Conservation (phyloP, 2,888 invertebrate species). For the Drosophila neotestacea region DNA sequence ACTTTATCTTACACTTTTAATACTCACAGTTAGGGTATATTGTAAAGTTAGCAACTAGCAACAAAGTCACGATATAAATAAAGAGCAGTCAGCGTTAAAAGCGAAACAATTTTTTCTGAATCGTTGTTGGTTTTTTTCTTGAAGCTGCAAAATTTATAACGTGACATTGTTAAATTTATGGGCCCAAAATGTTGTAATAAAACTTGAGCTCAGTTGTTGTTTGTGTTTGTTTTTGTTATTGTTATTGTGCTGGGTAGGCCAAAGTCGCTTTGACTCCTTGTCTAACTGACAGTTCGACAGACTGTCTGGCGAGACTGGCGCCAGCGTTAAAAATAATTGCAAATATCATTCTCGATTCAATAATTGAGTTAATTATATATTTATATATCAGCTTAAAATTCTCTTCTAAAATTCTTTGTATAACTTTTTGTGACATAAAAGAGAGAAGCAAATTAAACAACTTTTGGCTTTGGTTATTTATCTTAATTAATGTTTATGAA, state of each 20-base stretch:
- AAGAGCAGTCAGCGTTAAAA: conserved; percentile 69
- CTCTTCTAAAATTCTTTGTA: conserved; percentile 16
- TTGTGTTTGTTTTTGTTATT: conserved; percentile 2
- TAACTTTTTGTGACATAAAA: conserved; percentile 13
- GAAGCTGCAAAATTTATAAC: conserved; percentile 73
- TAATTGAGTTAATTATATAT: conserved; percentile 58
- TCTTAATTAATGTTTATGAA: conserved; percentile 51
- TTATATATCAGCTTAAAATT: conserved; percentile 31
- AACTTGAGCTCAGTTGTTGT: conserved; percentile 41
- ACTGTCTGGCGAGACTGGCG: conserved; percentile 53
- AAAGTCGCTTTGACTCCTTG: conserved; percentile 14
- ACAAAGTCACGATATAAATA: conserved; percentile 75
- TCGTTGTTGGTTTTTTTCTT: conserved; percentile 31
- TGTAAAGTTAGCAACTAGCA: conserved; percentile 66
- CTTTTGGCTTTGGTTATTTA: conserved; percentile 22
- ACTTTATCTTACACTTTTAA: background rate
- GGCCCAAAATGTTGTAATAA: conserved; percentile 68
- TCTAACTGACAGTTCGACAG: conserved; percentile 11
- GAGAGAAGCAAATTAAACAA: conserved; percentile 2
- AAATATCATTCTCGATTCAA: conserved; percentile 56
- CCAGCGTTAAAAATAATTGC: conserved; percentile 68
- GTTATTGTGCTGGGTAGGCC: conserved; percentile 5
- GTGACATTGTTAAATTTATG: conserved; percentile 80
- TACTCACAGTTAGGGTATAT: conserved; percentile 9
- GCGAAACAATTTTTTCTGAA: conserved; percentile 41